Evolutionary conservation across 1,140 invertebrate genomes (phyloP), one percentile per base, ranked within the genome.

Genomic region (Sitophilus oryzae): DNA sequence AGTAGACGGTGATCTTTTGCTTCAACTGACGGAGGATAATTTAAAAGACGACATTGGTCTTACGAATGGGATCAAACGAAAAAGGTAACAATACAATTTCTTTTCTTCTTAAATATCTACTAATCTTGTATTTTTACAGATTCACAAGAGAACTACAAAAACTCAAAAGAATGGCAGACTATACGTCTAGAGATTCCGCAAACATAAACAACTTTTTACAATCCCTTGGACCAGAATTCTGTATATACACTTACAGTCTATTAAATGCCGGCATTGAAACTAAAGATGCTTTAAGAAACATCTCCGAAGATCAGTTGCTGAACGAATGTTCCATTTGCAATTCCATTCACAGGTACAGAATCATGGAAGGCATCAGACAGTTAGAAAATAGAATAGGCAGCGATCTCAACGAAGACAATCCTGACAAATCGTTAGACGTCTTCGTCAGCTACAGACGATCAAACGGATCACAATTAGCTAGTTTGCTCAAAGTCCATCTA

Each of bases 381-480:
- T 47, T 70, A 42, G 69, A 71, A 50, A 70, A 67, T 40, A 59
- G 64, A 19, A 52, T 67, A 11, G 59, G 74, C 60, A 82, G 67
- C 73, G 55, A 55, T 20, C 79, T 80, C 61, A 85, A 73, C 19
- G 83, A 89, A 62, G 86, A 88, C 57, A 86, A 83, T 64, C 77
- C 85, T 60, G 88, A 91, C 65, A 94, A 95, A 71, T 87, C 85
- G 3, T 74, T 95, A 46, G 96, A 99, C 72, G 94, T 97, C 2
- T 99, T 99, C 72, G 93, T 99, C 54, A 98, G 95, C 73, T 99
- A 99, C 71, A 76, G 97, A 61, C 78, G 97, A 65, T 96, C 93
- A 1, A 99, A 96, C 72, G 96, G 96, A 48, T 98, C 96, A 18
- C 96, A 99, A 73, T 74, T 99, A 59, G 96, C 96, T 35, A 89